A percentile compares a stretch with the other conserved stretches of the same genome.
Evolutionary conservation across 2,113 vertebrate genomes (phyloP).

Genomic region (Hoplias malabaricus): DNA sequence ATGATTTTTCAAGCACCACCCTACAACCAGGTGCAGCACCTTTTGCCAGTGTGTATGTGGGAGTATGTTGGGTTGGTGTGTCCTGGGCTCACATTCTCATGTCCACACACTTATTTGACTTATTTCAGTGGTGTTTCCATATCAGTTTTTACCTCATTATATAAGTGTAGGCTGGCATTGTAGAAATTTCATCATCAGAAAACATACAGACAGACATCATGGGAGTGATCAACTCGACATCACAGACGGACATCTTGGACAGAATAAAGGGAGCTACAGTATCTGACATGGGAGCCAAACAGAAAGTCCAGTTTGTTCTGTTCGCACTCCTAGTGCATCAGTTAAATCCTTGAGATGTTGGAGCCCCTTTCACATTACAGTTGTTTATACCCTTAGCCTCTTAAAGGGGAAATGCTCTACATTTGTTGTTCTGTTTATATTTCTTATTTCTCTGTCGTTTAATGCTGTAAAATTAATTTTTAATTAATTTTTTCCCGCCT

Average conservation of each 20-base stretch:
- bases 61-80: neutral
- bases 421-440: too few species aligned
- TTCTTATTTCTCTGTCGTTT: too few species aligned
- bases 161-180: neutral
- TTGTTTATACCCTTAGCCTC: neutral
- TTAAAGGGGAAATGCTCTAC: too few species aligned
- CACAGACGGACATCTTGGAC: neutral
- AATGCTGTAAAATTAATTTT: neutral
- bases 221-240: neutral
- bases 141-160: neutral
- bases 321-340: neutral
- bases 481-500: neutral
- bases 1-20: too few species aligned
- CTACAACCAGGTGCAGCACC: neutral
- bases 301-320: neutral
- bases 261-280: neutral
- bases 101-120: neutral
- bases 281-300: neutral
- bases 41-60: neutral
- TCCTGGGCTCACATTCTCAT: neutral
- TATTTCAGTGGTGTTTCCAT: neutral
- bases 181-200: neutral
- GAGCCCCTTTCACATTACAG: neutral
- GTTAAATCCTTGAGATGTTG: neutral
- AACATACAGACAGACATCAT: neutral